phyloP scores from a whole-genome alignment of 2,797 vertebrate species.

The Scleropages formosus region DNA sequence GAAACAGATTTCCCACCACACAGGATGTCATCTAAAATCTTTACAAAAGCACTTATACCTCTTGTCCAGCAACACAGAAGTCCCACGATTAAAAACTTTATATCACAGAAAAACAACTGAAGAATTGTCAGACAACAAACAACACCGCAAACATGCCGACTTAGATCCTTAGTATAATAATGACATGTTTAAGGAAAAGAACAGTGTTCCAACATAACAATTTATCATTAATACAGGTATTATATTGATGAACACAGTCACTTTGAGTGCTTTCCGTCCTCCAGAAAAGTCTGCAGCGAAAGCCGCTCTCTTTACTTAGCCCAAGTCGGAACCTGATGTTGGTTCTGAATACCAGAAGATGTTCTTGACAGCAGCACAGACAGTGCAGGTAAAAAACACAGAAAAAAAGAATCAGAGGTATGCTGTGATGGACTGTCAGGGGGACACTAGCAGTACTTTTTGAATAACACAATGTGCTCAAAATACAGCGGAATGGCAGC shows the following conservation, averaged over 20 bases:
- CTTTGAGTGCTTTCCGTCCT: neutral
- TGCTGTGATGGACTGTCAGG: conserved; percentile 46
- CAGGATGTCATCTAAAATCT: neutral
- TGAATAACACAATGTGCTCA: conserved; percentile 4
- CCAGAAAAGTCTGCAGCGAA: neutral
- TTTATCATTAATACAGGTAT: neutral
- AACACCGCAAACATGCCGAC: no score
- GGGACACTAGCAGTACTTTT: conserved; percentile 9
- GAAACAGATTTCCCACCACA: no score
- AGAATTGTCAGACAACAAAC: neutral
- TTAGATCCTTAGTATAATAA: neutral
- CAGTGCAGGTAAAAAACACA: conserved; percentile 7
- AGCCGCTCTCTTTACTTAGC: conserved; percentile 31
- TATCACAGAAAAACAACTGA: neutral
- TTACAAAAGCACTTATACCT: no score
- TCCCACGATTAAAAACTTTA: neutral
- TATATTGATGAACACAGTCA: neutral
- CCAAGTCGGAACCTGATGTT: conserved; percentile 27
- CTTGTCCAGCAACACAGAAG: neutral
- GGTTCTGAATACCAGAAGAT: conserved; percentile 35
- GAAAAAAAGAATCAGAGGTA: conserved; percentile 44
- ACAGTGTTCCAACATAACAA: neutral
- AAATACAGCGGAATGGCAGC: neutral
- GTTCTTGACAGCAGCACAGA: conserved; percentile 8
- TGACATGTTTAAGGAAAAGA: neutral